Conservation (phyloP, 2,888 invertebrate species). For the Diadromus collaris region DNA sequence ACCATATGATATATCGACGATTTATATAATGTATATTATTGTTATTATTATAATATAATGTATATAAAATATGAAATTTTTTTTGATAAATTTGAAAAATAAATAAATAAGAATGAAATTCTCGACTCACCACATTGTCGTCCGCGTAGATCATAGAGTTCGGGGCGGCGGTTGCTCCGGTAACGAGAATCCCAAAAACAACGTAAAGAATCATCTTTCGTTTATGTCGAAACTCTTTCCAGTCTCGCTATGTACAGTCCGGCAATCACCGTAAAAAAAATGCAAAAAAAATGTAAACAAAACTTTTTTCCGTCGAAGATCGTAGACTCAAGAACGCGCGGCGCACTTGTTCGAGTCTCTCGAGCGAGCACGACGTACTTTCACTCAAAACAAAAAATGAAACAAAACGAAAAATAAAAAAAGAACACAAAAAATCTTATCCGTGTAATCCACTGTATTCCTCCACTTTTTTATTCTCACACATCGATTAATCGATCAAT, state of each 20-base stretch:
- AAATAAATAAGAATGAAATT: slow-evolving; percentile 14
- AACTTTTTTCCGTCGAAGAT: not conserved
- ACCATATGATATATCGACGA: no score
- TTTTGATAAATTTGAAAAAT: no score
- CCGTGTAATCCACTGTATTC: slow-evolving; percentile 11
- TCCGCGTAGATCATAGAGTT: slow-evolving; percentile 72
- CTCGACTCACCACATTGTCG: slow-evolving; percentile 74
- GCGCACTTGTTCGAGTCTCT: slow-evolving; percentile 34
- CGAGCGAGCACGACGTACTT: slow-evolving; percentile 23
- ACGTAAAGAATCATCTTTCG: slow-evolving; percentile 65
- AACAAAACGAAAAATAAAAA: not conserved
- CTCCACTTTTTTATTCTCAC: not conserved
- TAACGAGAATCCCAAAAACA: slow-evolving; percentile 60
- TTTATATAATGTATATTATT: no score
- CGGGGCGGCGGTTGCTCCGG: slow-evolving; percentile 59
- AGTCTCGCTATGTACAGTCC: not conserved
- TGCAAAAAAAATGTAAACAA: not conserved
- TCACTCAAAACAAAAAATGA: not conserved
- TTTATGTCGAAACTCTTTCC: slow-evolving; percentile 14
- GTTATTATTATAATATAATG: no score
- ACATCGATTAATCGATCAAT: not conserved
- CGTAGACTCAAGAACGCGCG: slow-evolving; percentile 23
- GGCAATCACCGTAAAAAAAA: slow-evolving; percentile 5
- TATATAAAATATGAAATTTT: no score
- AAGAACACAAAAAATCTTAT: not conserved